phyloP scores from a whole-genome alignment of 2,113 vertebrate genomes.

The Triplophysa siluroides region DNA sequence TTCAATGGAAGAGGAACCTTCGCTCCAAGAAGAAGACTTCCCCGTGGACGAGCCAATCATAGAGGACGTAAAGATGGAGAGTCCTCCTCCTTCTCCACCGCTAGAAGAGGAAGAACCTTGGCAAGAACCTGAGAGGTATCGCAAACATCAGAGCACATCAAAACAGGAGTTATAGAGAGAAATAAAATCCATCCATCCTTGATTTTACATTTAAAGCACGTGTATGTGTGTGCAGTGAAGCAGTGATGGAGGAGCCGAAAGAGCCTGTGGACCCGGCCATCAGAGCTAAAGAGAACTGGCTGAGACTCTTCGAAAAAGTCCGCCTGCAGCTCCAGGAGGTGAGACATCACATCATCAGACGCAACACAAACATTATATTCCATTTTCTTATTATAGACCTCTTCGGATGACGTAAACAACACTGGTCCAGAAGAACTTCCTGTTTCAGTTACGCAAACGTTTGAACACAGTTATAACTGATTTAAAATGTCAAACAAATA shows the following conservation, averaged over 20 bases:
- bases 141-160: background rate
- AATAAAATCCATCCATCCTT: too few species aligned
- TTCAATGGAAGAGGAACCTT: slow-evolving; percentile 43
- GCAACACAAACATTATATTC: too few species aligned
- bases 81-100: slow-evolving; percentile 57
- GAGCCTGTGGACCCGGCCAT: slow-evolving; percentile 82
- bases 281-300: slow-evolving; percentile 94
- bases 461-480: too few species aligned
- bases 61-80: slow-evolving; percentile 64
- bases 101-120: slow-evolving; percentile 70
- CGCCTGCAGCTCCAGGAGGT: slow-evolving; percentile 93
- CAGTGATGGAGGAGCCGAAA: slow-evolving; percentile 77
- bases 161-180: background rate
- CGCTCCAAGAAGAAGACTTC: slow-evolving; percentile 58
- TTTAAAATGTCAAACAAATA: too few species aligned
- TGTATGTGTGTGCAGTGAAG: slow-evolving; percentile 65
- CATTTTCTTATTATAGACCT: too few species aligned
- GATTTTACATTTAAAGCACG: background rate
- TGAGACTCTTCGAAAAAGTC: slow-evolving; percentile 93
- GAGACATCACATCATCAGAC: slow-evolving; percentile 53
- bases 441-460: too few species aligned
- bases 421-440: too few species aligned
- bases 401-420: too few species aligned
- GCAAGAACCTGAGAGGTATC: slow-evolving; percentile 56
- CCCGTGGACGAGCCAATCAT: slow-evolving; percentile 55